A percentile compares a stretch with the other conserved stretches of the same genome.
These are phyloP conservation scores for Picus viridis DNA, from an alignment of 2,797 vertebrate genomes.

Conservation along the genomic window DNA sequence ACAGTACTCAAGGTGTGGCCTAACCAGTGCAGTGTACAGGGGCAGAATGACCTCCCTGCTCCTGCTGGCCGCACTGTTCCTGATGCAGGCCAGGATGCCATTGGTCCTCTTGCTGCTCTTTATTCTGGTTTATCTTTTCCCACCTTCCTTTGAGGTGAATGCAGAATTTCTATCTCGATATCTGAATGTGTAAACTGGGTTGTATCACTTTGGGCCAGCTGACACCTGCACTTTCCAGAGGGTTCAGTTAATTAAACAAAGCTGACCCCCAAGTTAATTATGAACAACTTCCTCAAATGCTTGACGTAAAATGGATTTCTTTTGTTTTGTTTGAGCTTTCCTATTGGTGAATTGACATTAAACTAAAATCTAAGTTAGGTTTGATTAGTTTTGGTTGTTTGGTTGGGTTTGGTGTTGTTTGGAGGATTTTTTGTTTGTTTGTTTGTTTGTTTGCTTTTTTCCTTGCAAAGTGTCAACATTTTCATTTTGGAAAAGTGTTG, in stretches of 20 bases:
- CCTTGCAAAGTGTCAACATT: slow-evolving; percentile 52
- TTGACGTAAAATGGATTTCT: slow-evolving; percentile 14
- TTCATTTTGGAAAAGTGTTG: slow-evolving; percentile 49
- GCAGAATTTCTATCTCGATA: neutral
- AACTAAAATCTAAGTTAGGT: neutral
- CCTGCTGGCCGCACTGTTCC: no score
- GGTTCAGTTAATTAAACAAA: slow-evolving; percentile 26
- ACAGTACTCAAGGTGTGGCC: no score
- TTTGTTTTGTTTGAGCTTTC: neutral
- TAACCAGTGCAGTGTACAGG: no score
- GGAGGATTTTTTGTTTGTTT: no score
- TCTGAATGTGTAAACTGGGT: neutral
- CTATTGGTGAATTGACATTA: neutral
- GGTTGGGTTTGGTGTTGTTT: no score
- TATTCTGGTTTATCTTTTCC: neutral
- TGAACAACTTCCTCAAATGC: neutral
- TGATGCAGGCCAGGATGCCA: no score
- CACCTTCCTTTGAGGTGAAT: neutral
- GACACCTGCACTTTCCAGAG: slow-evolving; percentile 25
- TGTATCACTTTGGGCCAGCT: neutral
- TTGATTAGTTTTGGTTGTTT: no score
- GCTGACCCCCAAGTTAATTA: neutral
- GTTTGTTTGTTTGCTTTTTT: neutral
- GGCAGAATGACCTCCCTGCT: no score
- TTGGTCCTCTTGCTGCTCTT: neutral